phyloP scores from a whole-genome alignment of 2,888 invertebrate species.

The Aleiodes alternator region DNA sequence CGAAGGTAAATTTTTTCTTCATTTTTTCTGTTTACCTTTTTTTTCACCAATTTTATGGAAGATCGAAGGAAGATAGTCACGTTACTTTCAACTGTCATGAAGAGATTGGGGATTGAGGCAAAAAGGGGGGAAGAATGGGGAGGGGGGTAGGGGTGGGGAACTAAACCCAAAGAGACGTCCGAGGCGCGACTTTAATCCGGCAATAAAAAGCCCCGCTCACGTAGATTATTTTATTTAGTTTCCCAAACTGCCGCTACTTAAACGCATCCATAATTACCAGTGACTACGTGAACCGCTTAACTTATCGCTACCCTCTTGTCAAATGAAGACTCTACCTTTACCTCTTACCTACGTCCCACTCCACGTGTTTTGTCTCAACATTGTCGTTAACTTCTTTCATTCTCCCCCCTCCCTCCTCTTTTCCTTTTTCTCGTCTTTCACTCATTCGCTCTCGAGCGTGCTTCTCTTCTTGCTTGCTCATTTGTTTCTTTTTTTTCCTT shows the following conservation, averaged over 20 bases:
- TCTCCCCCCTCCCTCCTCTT: neutral
- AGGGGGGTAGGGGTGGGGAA: slow-evolving; percentile 35
- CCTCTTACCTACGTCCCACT: slow-evolving; percentile 1
- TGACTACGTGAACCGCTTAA: slow-evolving; percentile 73
- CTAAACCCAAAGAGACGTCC: slow-evolving; percentile 50
- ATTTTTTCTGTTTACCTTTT: slow-evolving; percentile 28
- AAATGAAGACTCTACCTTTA: slow-evolving; percentile 16
- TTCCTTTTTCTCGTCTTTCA: slow-evolving; percentile 5
- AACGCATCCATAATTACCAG: slow-evolving; percentile 74
- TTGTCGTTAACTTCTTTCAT: slow-evolving; percentile 21
- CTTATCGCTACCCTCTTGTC: slow-evolving; percentile 59
- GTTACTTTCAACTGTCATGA: slow-evolving; percentile 57
- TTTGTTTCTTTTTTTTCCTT: neutral
- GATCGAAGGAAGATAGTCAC: slow-evolving; percentile 67
- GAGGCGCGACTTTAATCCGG: slow-evolving; percentile 69
- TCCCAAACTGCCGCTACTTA: slow-evolving; percentile 74
- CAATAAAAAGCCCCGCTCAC: slow-evolving; percentile 73
- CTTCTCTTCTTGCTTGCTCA: neutral
- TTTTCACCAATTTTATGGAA: slow-evolving; percentile 57
- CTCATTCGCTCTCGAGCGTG: slow-evolving; percentile 21
- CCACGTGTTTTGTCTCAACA: slow-evolving; percentile 6
- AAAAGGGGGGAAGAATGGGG: slow-evolving; percentile 23
- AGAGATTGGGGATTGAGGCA: neutral
- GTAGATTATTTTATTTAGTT: slow-evolving; percentile 75
- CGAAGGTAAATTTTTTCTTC: neutral